Evolutionary conservation across 2,888 invertebrate genomes (phyloP).

Genomic region (Baronia brevicornis): DNA sequence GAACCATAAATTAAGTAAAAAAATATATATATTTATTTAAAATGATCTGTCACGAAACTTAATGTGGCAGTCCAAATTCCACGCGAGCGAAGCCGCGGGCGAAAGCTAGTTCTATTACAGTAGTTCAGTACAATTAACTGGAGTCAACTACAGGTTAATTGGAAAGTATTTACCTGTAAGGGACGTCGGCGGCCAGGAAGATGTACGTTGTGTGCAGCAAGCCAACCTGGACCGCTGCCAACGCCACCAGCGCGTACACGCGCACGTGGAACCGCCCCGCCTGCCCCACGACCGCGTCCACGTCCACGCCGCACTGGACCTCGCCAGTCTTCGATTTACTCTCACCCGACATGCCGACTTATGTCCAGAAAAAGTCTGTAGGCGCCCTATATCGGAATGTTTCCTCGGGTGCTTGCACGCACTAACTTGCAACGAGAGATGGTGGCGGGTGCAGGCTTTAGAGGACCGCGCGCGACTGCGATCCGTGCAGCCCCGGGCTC

Average conservation of each 20-base stretch:
- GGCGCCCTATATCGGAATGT: no score
- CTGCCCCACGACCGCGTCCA: conserved; percentile 40
- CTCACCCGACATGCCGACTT: conserved; percentile 11
- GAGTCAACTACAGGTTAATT: neutral
- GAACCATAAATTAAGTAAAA: no score
- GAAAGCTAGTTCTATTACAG: no score
- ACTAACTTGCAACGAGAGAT: no score
- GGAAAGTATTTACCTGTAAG: conserved; percentile 60
- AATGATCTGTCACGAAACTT: no score
- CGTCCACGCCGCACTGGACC: conserved; percentile 30
- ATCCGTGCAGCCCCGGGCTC: conserved; percentile 8
- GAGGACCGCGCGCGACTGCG: conserved; percentile 4
- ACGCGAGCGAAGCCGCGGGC: no score
- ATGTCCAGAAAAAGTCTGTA: no score
- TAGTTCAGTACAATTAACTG: neutral
- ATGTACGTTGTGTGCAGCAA: conserved; percentile 73
- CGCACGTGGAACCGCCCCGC: conserved; percentile 48
- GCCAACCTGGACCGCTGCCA: conserved; percentile 70
- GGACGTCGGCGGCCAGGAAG: conserved; percentile 72
- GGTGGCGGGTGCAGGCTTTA: conserved; percentile 2
- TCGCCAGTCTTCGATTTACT: conserved; percentile 7
- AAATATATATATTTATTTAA: no score
- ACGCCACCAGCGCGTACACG: conserved; percentile 40
- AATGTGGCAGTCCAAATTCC: no score
- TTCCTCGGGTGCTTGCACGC: no score